A percentile compares a stretch with the other conserved stretches of the same genome.
Evolutionary conservation across 1,140 invertebrate genomes (phyloP).

Genomic region (Batillaria attramentaria): DNA sequence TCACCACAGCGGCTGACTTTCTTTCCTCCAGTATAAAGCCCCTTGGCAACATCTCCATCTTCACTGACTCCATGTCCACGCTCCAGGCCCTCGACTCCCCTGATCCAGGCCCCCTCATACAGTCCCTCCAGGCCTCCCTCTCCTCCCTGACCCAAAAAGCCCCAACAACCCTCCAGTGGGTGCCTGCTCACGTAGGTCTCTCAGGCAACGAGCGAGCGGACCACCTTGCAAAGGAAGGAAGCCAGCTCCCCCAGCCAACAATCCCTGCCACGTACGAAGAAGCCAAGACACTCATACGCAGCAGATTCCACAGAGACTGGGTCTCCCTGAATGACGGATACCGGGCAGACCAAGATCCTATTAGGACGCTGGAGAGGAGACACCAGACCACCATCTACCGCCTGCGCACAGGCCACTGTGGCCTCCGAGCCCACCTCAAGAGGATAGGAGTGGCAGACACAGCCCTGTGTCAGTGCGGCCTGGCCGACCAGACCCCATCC

Average conservation of each 20-base stretch:
- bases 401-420: too few relatives aligned
- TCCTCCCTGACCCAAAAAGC: neutral
- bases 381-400: too few relatives aligned
- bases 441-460: too few relatives aligned
- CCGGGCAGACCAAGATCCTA: too few relatives aligned
- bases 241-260: neutral
- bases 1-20: slow-evolving; percentile 9
- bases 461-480: too few relatives aligned
- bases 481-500: too few relatives aligned
- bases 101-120: slow-evolving; percentile 16
- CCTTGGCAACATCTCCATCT: slow-evolving; percentile 7
- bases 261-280: neutral
- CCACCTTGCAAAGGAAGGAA: slow-evolving; percentile 18
- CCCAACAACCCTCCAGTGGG: slow-evolving; percentile 14
- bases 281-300: slow-evolving; percentile 12
- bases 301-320: too few relatives aligned
- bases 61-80: slow-evolving; percentile 13
- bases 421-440: too few relatives aligned
- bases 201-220: slow-evolving; percentile 11
- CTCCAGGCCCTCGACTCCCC: slow-evolving; percentile 15
- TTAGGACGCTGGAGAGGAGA: too few relatives aligned
- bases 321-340: too few relatives aligned
- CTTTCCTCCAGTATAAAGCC: neutral
- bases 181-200: slow-evolving; percentile 18
- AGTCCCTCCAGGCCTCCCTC: slow-evolving; percentile 5